Percentiles rank a stretch among this genome's conserved stretches.
These are phyloP conservation scores for Oscheius sp. DNA, from an alignment of 2,888 invertebrate species.

Conservation along the genomic window DNA sequence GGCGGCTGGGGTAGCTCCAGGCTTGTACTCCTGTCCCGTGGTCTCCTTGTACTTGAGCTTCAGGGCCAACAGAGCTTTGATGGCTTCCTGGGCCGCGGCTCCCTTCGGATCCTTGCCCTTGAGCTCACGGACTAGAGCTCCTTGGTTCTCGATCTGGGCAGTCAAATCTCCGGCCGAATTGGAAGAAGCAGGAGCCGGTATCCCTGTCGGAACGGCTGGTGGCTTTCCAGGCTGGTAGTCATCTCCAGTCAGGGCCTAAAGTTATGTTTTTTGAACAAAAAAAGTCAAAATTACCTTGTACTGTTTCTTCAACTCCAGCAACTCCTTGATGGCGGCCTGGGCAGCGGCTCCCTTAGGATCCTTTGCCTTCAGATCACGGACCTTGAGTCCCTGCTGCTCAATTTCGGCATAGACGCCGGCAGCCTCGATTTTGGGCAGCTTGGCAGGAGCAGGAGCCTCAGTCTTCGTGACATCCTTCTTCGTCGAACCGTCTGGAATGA, in stretches of 20 bases:
- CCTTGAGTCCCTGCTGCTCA: conserved; percentile 79
- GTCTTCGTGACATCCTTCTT: conserved; percentile 78
- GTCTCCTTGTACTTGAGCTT: conserved; percentile 83
- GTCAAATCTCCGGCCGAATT: conserved; percentile 62
- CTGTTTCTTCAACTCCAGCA: conserved; percentile 83
- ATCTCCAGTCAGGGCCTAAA: background rate
- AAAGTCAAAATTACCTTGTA: conserved; percentile 79
- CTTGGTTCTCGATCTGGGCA: conserved; percentile 83
- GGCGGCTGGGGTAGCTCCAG: conserved; percentile 18
- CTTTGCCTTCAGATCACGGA: conserved; percentile 79
- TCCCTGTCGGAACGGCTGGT: conserved; percentile 51
- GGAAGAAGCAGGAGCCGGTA: conserved; percentile 36
- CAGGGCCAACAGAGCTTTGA: conserved; percentile 80
- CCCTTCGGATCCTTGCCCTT: conserved; percentile 63
- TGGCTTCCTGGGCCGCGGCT: conserved; percentile 74
- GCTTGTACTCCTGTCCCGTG: conserved; percentile 39
- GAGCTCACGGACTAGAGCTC: conserved; percentile 42
- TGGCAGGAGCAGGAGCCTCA: conserved; percentile 73
- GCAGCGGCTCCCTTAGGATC: conserved; percentile 76
- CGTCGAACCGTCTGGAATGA: conserved; percentile 88
- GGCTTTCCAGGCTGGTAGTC: background rate
- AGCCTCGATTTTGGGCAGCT: conserved; percentile 2
- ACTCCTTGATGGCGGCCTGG: conserved; percentile 78
- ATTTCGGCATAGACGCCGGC: conserved; percentile 56
- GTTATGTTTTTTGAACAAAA: background rate